Evolutionary conservation across 2,888 invertebrate species (phyloP).

Genomic region (Lasioglossum calceatum): DNA sequence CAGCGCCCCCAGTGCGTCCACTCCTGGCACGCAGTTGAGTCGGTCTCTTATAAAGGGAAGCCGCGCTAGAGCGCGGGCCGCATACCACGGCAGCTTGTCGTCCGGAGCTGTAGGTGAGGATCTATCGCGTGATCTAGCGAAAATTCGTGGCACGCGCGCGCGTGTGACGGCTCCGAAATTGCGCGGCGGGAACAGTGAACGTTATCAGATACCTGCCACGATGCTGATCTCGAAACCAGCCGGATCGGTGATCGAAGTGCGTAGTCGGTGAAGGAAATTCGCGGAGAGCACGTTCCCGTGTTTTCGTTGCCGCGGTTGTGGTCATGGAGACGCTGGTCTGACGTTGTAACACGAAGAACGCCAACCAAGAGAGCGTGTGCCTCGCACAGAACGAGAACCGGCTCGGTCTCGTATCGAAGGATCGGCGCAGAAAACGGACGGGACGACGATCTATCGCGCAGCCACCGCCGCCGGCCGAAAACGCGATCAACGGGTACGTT

Average conservation of each 20-base stretch:
- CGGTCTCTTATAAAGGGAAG: slow-evolving; percentile 74
- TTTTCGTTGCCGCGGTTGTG: slow-evolving; percentile 34
- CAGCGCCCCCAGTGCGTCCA: slow-evolving; percentile 16
- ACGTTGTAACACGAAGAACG: slow-evolving; percentile 5
- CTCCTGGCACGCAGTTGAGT: slow-evolving; percentile 48
- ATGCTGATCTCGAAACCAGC: neutral
- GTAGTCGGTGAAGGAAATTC: slow-evolving; percentile 44
- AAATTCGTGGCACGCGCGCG: slow-evolving; percentile 50
- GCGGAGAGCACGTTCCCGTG: slow-evolving; percentile 21
- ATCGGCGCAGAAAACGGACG: neutral
- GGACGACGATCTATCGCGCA: slow-evolving; percentile 22
- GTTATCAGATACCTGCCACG: neutral
- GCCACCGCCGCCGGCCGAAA: slow-evolving; percentile 5
- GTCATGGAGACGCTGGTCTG: slow-evolving; percentile 46
- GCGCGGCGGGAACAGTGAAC: neutral
- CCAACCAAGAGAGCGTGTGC: neutral
- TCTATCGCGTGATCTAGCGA: slow-evolving; percentile 42
- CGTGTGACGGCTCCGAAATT: neutral
- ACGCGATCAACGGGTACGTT: slow-evolving; percentile 52
- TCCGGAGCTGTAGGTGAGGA: slow-evolving; percentile 44
- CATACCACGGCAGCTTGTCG: slow-evolving; percentile 74
- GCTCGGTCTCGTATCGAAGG: neutral
- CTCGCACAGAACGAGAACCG: neutral
- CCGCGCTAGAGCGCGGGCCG: slow-evolving; percentile 73
- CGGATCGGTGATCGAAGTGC: slow-evolving; percentile 2